Conservation (phyloP, 2,113 vertebrate species). For the Anhinga rufa region DNA sequence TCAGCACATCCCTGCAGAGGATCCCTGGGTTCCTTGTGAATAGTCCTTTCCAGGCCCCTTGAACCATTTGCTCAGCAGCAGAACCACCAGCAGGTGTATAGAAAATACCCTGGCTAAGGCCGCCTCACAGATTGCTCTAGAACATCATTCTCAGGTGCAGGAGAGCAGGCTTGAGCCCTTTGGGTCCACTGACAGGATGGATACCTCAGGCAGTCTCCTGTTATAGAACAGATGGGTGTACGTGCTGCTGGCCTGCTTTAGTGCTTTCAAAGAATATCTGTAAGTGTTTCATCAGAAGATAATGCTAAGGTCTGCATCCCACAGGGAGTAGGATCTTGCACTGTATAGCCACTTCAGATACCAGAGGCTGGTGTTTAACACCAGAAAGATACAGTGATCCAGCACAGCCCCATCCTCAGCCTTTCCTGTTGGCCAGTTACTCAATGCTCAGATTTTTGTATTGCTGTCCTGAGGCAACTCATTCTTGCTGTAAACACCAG, state of each 20-base stretch:
- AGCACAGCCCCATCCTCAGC: background rate
- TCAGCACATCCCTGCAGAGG: background rate
- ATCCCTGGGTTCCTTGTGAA: background rate
- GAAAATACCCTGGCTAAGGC: background rate
- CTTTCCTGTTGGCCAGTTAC: background rate
- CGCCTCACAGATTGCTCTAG: accelerated
- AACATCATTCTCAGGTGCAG: background rate
- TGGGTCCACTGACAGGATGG: too few species aligned
- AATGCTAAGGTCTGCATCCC: background rate
- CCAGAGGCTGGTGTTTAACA: background rate
- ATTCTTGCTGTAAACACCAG: background rate
- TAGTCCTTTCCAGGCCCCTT: accelerated
- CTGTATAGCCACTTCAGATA: background rate
- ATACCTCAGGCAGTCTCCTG: background rate
- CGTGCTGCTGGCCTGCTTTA: background rate
- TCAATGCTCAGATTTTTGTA: background rate
- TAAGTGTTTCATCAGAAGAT: background rate
- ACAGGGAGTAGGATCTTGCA: background rate
- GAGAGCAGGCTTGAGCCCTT: background rate
- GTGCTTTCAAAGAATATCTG: background rate
- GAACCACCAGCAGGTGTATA: background rate
- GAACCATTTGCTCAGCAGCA: accelerated
- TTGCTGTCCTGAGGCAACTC: accelerated
- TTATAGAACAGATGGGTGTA: background rate
- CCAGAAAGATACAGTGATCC: background rate